These are phyloP conservation scores for Zosterops japonicus DNA, from an alignment of 2,113 vertebrate species.

Conservation along the genomic window DNA sequence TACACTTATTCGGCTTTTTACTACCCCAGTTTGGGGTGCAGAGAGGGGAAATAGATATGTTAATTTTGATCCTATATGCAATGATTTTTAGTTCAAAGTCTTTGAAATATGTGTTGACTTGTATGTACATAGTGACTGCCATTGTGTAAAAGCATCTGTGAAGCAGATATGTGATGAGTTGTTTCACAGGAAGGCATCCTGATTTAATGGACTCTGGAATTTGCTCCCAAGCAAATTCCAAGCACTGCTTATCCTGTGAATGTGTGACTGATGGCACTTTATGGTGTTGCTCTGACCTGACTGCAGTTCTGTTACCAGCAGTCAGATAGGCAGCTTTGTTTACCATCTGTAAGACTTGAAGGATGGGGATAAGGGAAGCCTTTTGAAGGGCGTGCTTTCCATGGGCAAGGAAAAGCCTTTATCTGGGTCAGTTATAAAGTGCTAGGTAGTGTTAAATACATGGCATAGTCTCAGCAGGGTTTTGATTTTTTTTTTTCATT, in stretches of 20 bases:
- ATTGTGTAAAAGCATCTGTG: background rate
- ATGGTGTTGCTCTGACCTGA: background rate
- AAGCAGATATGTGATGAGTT: background rate
- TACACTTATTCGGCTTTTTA: background rate
- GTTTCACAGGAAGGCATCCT: background rate
- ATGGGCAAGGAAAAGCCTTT: background rate
- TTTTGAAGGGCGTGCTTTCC: background rate
- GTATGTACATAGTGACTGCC: background rate
- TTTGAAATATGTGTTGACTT: background rate
- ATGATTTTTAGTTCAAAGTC: background rate
- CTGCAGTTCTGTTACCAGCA: background rate
- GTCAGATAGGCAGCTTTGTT: background rate
- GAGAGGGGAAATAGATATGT: background rate
- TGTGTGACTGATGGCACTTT: fast-evolving
- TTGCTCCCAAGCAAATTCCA: background rate
- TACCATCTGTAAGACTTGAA: background rate
- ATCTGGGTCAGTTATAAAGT: background rate
- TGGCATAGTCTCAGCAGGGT: background rate
- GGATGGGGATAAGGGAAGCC: background rate
- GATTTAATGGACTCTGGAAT: background rate
- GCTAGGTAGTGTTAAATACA: background rate
- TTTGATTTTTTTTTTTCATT: too few relatives aligned
- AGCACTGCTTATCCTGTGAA: background rate
- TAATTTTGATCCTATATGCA: background rate
- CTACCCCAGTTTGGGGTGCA: background rate